Evolutionary conservation across 2,797 vertebrate species (phyloP).

Genomic region (Pangasius larnaudii): DNA sequence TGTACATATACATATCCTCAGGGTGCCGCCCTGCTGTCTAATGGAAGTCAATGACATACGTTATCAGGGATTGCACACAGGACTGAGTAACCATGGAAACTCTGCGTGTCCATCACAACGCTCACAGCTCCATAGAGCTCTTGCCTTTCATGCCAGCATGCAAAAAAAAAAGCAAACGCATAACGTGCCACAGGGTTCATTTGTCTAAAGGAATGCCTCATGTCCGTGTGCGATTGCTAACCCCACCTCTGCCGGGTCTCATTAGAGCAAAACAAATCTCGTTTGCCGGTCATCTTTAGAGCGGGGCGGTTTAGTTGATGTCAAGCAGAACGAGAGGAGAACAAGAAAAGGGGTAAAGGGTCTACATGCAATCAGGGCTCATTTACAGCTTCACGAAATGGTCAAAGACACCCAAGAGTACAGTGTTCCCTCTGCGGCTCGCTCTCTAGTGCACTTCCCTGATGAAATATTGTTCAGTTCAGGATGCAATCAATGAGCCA

Average conservation of each 20-base stretch:
- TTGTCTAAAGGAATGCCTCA: constrained; percentile 30
- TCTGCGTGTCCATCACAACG: constrained; percentile 60
- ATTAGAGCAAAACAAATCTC: constrained; percentile 19
- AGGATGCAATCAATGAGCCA: neutral
- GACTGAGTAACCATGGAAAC: constrained; percentile 80
- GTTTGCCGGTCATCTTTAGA: constrained; percentile 8
- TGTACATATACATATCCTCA: neutral
- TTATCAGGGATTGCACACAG: constrained; percentile 66
- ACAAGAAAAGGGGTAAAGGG: constrained; percentile 12
- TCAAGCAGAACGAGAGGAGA: neutral
- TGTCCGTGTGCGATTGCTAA: neutral
- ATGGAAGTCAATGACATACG: constrained; percentile 77
- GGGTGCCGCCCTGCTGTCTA: constrained; percentile 67
- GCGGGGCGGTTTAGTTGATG: neutral
- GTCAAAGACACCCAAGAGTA: neutral
- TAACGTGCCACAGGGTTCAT: constrained; percentile 26
- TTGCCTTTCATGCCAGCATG: constrained; percentile 50
- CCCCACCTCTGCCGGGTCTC: neutral
- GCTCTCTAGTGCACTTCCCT: neutral
- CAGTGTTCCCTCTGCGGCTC: neutral
- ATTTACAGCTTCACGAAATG: neutral
- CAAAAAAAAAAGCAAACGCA: neutral
- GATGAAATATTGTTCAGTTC: neutral
- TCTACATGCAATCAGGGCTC: constrained; percentile 7
- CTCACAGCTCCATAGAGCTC: constrained; percentile 61